A percentile compares a stretch with the other conserved stretches of the same genome.
Conservation (phyloP, 2,113 vertebrate genomes). For the Centropus unirufus region DNA sequence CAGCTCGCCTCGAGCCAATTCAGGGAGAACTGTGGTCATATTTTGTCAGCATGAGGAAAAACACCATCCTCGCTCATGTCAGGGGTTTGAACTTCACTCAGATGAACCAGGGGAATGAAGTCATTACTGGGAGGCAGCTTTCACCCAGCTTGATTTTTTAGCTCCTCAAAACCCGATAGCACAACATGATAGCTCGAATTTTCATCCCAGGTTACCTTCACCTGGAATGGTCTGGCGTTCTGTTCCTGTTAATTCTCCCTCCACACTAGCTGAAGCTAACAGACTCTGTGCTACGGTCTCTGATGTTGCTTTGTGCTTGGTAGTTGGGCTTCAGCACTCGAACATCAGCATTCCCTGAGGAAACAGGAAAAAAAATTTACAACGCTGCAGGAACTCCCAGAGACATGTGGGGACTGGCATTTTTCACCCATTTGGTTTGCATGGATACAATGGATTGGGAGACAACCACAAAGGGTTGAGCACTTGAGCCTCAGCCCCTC, state of each 20-base stretch:
- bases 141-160: too few relatives aligned
- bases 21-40: background rate
- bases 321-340: background rate
- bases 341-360: background rate
- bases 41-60: background rate
- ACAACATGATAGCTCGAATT: background rate
- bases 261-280: background rate
- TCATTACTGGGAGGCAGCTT: background rate
- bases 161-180: background rate
- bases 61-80: accelerated
- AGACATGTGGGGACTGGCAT: background rate
- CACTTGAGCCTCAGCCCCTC: background rate
- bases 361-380: background rate
- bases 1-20: background rate
- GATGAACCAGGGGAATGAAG: background rate
- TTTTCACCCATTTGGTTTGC: background rate
- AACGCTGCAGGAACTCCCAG: background rate
- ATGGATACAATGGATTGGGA: accelerated
- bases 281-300: background rate
- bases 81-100: background rate
- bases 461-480: accelerated
- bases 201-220: background rate
- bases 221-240: background rate
- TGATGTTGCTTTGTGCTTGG: background rate
- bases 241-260: background rate